Base-by-base conservation (phyloP, 2,888 invertebrate species). In the Amaurobius ferox region DNA sequence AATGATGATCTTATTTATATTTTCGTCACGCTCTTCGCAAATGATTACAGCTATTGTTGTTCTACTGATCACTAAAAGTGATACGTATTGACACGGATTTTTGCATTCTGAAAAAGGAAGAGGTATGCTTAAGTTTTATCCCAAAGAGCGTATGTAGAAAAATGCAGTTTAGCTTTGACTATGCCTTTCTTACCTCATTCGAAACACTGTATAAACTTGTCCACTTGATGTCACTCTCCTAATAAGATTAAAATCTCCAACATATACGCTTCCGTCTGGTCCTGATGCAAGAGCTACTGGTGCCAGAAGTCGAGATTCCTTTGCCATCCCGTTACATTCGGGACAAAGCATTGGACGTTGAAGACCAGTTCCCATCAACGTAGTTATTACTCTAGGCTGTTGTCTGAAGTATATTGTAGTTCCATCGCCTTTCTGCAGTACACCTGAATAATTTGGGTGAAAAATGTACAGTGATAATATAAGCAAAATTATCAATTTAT, bases 341-440 rank as follows among this genome's bases (percentile, higher is more conserved):
- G 86, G 88, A 48, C 89, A 89, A 26, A 88, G 90, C 62, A 97
- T 92, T 0, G 96, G 95, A 55, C 98, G 93, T 91, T 97, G 97
- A 89, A 96, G 95, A 0, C 97, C 97, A 90, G 96, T 97, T 9
- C 97, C 98, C 95, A 98, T 95, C 0, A 96, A 94, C 0, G 97
- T 97, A 67, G 96, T 93, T 88, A 98, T 96, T 16, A 98, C 95
- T 62, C 97, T 93, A 0, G 98, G 98, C 90, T 97, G 96, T 91
- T 98, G 96, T 90, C 96, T 97, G 90, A 99, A 92, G 91, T 98
- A 98, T 85, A 98, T 96, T 90, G 97, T 98, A 0, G 97, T 96
- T 13, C 99, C 99, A 90, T 99, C 98, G 30, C 99, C 99, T 91
- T 98, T 98, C 92, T 99, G 98, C 0, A 99, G 93, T 88, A 99